Evolutionary conservation across 2,113 vertebrate species (phyloP), one percentile per base, ranked within the genome.

Genomic region (Xiphias gladius): DNA sequence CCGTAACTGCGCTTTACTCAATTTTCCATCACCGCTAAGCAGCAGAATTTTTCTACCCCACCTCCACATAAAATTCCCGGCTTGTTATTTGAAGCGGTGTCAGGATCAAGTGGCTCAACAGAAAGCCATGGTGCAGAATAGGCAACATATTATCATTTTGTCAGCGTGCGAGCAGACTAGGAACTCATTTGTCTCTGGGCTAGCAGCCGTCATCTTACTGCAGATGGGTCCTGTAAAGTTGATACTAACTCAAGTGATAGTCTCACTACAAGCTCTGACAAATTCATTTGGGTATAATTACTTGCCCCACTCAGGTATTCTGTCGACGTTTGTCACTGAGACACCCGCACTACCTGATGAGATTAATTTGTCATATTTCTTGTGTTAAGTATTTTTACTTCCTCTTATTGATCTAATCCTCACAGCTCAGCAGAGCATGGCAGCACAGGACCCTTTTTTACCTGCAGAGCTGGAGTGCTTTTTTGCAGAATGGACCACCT

Each of bases 201-300:
- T 17, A 22, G 64, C 43, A 89, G 85, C 65, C 77, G 65, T 89
- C 89, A 80, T 89, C 80, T 73, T n/a, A 65, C 50, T 13, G 17
- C 75, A 81, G 76, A 86, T n/a, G 41, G 77, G 57, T 70, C 19
- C 19, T 46, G 76, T 76, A 88, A 85, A 84, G 83, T 87, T 79
- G 90, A 92, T 90, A 84, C 79, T 67, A 80, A 84, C 84, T 83
- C 90, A 85, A 87, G 73, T 58, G 73, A 90, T 87, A 80, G 77
- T 88, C 87, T 85, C 71, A 82, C 66, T 46, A 78, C 80, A 55
- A 75, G 84, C 77, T 66, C 81, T 92, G 93, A 93, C 91, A 89
- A 91, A 87, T 93, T 95, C 82, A 92, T 93, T 92, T 93, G 77
- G 83, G 85, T 81, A 84, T 91, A 94, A 94, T 95, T 90, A 89